Base-by-base conservation (phyloP, 2,888 invertebrate species). In the Chloroclystis v-ata region DNA sequence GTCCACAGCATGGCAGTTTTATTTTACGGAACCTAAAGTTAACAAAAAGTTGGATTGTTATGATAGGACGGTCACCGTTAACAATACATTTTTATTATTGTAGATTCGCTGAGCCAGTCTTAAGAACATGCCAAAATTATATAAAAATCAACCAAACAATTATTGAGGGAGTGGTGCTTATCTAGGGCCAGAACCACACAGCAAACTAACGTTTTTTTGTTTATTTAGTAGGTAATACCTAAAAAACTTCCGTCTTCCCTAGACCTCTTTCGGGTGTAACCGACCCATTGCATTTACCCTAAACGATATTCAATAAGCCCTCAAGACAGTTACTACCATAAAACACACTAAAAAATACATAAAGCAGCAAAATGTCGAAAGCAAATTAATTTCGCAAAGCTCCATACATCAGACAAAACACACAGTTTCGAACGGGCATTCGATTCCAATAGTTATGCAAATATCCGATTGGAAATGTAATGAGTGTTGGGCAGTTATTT, bases 391-490 rank as follows among this genome's bases (percentile, higher is more conserved):
- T 82, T 81, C 75, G 74, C 75, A 71, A 35, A 69, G 67, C 71
- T 61, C 68, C 75, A 78, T 85, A 71, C 81, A 82, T 84, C 84
- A 82, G 71, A 53, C 65, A 85, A 83, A 83, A 86, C 84, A 85
- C 84, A 84, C 74, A 74, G 72, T 61, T 67, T 64, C 67, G 63
- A 69, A 46, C 52, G 66, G 52, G 63, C 65, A 67, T 78, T 78
- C 83, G 79, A 82, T 80, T 87, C 85, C 86, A 87, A 87, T 87
- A 86, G 86, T 83, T 87, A 87, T 87, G 86, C 86, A 86, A 87
- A 87, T 87, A 81, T 48, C 73, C 81, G 70, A 75, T 68, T 72
- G 69, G 71, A 75, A 72, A 75, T 77, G 84, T 86, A 87, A 87
- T 87, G 85, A 87, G 82, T 76, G 81, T 75, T 76, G 78, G 80